These are phyloP conservation scores for Hafferia zeledoni DNA, from an alignment of 2,797 vertebrate genomes.

Conservation along the genomic window DNA sequence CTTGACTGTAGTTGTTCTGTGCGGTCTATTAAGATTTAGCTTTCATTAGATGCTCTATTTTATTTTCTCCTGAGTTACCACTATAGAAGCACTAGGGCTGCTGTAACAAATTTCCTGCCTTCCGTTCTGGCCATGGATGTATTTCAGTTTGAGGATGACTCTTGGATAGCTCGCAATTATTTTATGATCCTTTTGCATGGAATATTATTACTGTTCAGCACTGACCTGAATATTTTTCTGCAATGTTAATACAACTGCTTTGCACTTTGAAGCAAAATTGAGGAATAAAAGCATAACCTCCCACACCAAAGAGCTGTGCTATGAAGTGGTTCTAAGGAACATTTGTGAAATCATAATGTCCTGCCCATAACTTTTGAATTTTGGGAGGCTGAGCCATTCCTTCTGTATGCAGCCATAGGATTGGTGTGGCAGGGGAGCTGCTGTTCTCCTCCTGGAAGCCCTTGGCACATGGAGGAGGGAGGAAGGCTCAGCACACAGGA, in stretches of 20 bases:
- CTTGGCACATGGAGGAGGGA: rapidly evolving
- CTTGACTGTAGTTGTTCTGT: neutral
- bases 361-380: neutral
- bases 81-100: neutral
- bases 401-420: neutral
- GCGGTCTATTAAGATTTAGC: neutral
- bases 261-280: neutral
- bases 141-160: neutral
- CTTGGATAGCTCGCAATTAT: neutral
- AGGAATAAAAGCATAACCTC: neutral
- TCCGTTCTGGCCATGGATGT: neutral
- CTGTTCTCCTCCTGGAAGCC: neutral
- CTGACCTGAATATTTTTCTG: neutral
- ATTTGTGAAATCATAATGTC: neutral
- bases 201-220: neutral
- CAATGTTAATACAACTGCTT: neutral
- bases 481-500: neutral
- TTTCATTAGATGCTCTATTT: neutral
- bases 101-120: neutral
- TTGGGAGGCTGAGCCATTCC: neutral
- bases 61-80: neutral
- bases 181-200: slow-evolving; percentile 1
- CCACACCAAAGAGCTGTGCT: neutral
- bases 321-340: neutral
- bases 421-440: neutral